Conservation (phyloP, 2,888 invertebrate genomes). For the Onchidella celtica region DNA sequence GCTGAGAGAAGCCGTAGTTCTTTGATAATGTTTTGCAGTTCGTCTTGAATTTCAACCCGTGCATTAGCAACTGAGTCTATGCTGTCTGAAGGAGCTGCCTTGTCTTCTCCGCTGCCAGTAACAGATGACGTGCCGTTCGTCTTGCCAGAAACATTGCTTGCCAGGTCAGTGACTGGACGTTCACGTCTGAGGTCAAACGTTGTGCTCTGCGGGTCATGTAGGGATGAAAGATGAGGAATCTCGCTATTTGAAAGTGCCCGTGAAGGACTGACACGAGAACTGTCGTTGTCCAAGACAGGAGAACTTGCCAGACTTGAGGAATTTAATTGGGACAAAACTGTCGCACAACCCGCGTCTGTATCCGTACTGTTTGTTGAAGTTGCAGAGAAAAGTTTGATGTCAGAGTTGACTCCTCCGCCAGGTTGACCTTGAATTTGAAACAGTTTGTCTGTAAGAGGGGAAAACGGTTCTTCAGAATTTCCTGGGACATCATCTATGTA, state of each 20-base stretch:
- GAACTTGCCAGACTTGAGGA: no score
- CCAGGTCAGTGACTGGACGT: no score
- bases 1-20: slow-evolving; percentile 1
- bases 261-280: not conserved
- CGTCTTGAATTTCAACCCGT: not conserved
- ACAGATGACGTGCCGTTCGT: not conserved
- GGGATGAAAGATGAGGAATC: no score
- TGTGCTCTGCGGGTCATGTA: no score
- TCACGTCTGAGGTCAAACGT: no score
- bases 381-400: no score
- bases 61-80: not conserved
- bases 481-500: no score
- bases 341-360: no score
- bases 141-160: not conserved
- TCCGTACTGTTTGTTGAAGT: not conserved
- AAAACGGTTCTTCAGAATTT: not conserved
- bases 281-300: not conserved
- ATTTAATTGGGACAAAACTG: no score
- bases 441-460: not conserved
- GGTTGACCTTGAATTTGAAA: no score
- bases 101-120: not conserved
- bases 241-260: not conserved
- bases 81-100: not conserved
- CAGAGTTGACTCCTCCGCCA: no score
- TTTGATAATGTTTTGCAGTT: slow-evolving; percentile 7